Conservation (phyloP, 2,113 vertebrate genomes). For the Delphinus delphis region DNA sequence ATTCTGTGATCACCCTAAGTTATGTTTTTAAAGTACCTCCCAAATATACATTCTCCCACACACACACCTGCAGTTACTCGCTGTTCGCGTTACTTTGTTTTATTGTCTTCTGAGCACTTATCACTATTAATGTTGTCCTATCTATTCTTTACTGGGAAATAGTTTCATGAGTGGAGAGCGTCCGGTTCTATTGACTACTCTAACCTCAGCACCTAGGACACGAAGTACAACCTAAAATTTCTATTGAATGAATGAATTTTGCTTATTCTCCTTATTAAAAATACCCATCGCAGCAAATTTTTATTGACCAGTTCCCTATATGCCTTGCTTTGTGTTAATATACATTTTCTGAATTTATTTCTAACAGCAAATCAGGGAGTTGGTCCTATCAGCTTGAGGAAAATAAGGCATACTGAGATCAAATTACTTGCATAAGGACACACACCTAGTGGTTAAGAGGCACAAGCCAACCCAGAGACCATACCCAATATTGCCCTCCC, state of each 20-base stretch:
- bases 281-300: not conserved
- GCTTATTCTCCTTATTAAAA: not conserved
- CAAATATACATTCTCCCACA: no score
- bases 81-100: not conserved
- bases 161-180: not conserved
- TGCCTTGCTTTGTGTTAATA: not conserved
- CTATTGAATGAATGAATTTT: not conserved
- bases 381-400: not conserved
- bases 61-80: not conserved
- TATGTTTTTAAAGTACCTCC: not conserved
- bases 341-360: not conserved
- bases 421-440: not conserved
- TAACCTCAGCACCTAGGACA: not conserved
- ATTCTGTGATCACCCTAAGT: not conserved
- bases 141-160: not conserved
- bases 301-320: not conserved
- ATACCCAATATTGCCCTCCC: not conserved
- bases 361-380: not conserved
- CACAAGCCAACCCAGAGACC: not conserved
- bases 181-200: not conserved
- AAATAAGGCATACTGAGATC: not conserved
- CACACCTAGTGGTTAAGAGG: not conserved
- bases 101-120: not conserved
- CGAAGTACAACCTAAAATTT: not conserved
- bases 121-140: not conserved